These are phyloP conservation scores for Drosophila funebris DNA, from an alignment of 1,140 invertebrate genomes.

Conservation along the genomic window DNA sequence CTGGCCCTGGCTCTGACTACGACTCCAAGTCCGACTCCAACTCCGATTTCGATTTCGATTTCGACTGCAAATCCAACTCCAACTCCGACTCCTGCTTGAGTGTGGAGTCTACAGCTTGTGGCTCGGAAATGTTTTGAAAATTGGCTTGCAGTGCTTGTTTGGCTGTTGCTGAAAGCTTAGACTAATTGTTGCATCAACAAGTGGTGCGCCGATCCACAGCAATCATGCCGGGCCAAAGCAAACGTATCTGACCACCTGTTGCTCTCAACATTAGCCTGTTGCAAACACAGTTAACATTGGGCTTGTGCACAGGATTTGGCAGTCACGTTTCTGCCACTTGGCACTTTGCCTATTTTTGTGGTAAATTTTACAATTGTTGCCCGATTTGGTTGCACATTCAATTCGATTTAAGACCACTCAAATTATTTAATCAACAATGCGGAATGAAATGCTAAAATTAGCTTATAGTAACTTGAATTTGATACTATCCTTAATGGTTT, in stretches of 20 bases:
- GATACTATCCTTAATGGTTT: neutral
- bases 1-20: conserved; percentile 31
- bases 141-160: conserved; percentile 64
- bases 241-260: conserved; percentile 73
- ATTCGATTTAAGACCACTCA: conserved; percentile 28
- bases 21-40: neutral
- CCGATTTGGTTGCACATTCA: conserved; percentile 28
- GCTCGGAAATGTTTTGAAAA: conserved; percentile 56
- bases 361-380: conserved; percentile 39
- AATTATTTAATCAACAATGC: conserved; percentile 43
- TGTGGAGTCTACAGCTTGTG: neutral
- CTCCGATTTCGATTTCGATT: neutral
- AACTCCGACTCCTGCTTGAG: neutral
- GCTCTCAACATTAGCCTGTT: conserved; percentile 36
- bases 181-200: conserved; percentile 76
- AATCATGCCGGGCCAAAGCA: conserved; percentile 40
- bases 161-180: conserved; percentile 68
- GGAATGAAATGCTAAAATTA: conserved; percentile 25
- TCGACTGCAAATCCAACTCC: neutral
- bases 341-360: conserved; percentile 55
- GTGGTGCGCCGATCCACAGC: conserved; percentile 27
- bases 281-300: conserved; percentile 1
- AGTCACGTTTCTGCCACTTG: conserved; percentile 80
- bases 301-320: conserved; percentile 57
- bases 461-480: neutral